Percentiles rank a stretch among this genome's conserved stretches.
phyloP scores from a whole-genome alignment of 64 coral and sea anemone species.

The Hydrozoanthus tunicans region DNA sequence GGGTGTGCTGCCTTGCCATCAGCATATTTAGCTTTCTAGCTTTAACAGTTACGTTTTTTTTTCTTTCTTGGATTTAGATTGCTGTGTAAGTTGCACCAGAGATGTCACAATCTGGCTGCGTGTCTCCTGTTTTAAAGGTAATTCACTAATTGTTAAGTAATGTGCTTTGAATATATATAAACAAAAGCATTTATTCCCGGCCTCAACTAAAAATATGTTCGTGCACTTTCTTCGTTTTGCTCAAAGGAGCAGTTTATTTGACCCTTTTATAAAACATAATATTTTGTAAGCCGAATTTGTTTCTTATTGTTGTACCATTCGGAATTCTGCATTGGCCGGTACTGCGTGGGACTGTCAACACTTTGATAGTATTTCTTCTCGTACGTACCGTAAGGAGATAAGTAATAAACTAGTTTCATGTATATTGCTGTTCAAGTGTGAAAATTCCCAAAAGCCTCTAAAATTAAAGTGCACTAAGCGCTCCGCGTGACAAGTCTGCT shows the following conservation, averaged over 20 bases:
- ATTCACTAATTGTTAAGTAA: background rate
- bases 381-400: too few relatives aligned
- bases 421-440: too few relatives aligned
- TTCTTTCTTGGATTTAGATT: background rate
- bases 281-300: background rate
- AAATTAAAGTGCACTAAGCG: too few relatives aligned
- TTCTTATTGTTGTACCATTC: background rate
- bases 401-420: too few relatives aligned
- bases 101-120: background rate
- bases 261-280: background rate
- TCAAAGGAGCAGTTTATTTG: background rate
- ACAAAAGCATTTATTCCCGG: background rate
- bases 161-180: background rate
- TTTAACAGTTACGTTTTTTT: background rate
- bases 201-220: background rate
- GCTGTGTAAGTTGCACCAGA: background rate
- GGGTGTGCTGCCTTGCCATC: background rate
- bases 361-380: too few relatives aligned
- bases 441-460: too few relatives aligned
- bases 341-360: background rate
- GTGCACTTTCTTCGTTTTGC: background rate
- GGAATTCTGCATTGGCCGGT: background rate
- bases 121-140: background rate
- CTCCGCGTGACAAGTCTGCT: too few relatives aligned
- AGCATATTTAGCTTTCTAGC: background rate